Evolutionary conservation across 2,888 invertebrate species (phyloP), one percentile per base, ranked within the genome.

Genomic region (Chrysolina haemoptera): DNA sequence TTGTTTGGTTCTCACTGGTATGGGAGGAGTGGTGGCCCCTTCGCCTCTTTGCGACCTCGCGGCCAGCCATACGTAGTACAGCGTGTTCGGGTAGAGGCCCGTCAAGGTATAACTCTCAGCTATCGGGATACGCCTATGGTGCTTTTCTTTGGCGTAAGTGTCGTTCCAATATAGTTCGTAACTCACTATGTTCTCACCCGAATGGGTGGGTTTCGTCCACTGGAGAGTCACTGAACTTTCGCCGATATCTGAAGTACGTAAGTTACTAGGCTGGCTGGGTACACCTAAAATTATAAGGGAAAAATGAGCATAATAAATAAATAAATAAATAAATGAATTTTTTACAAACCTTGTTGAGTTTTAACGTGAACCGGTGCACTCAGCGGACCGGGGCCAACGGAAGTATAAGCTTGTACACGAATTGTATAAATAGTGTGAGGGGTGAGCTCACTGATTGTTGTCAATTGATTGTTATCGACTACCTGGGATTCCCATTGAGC

Each of bases 81-180:
- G 89, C 12, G 98, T 98, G 90, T 98, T 96, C 43, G 99, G 98
- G 87, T 97, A 97, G 62, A 99, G 91, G 70, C 95, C 95, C 82
- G 94, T 94, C 83, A 99, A 91, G 22, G 94, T 95, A 90, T 96
- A 98, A 40, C 93, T 93, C 87, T 96, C 96, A 20, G 93, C 92
- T 79, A 95, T 94, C 41, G 94, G 93, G 85, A 96, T 95, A 84
- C 94, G 93, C 84, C 95, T 92, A 86, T 94, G 94, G 88, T 95
- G 95, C 86, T 94, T 94, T 87, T 95, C 95, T 90, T 96, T 94
- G 68, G 96, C 96, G 85, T 96, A 97, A 35, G 97, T 97, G 87
- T 97, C 97, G 89, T 98, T 99, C 96, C 97, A 98, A 88, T 98
- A 98, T 27, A 99, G 91, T 89, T 97, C 97, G 89, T 98, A 99